These are phyloP conservation scores for Chymomyza amoena DNA, from an alignment of 2,888 invertebrate species.

Conservation along the genomic window DNA sequence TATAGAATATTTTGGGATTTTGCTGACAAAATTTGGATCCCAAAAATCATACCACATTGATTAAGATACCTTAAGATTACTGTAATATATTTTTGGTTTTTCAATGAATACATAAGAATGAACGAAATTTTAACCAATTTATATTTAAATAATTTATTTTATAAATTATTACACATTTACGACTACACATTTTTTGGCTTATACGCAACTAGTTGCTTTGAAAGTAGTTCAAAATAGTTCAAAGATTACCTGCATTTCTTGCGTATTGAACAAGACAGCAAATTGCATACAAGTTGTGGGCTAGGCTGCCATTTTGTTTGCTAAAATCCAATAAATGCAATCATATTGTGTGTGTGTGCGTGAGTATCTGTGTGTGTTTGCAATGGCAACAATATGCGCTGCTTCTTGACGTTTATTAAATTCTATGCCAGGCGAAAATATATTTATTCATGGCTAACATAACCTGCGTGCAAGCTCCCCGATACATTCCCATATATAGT, in stretches of 20 bases:
- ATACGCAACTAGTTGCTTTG: too few species aligned
- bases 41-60: too few species aligned
- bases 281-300: slow-evolving; percentile 18
- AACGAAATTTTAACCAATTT: too few species aligned
- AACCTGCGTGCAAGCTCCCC: background rate
- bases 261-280: background rate
- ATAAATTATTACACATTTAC: too few species aligned
- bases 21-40: too few species aligned
- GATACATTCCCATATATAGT: background rate
- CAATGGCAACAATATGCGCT: background rate
- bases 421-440: background rate
- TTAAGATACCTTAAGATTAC: too few species aligned
- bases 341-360: slow-evolving; percentile 6
- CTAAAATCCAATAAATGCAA: slow-evolving; percentile 37
- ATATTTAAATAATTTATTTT: too few species aligned
- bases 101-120: too few species aligned
- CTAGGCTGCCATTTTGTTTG: slow-evolving; percentile 23
- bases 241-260: background rate
- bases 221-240: background rate
- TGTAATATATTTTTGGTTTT: too few species aligned
- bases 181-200: too few species aligned
- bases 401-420: slow-evolving; percentile 29
- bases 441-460: slow-evolving; percentile 19
- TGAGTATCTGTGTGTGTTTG: background rate
- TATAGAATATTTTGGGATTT: too few species aligned